Base-by-base conservation (phyloP, 35 echinoderm and acorn worm genomes). In the Hemicentrotus pulcherrimus region DNA sequence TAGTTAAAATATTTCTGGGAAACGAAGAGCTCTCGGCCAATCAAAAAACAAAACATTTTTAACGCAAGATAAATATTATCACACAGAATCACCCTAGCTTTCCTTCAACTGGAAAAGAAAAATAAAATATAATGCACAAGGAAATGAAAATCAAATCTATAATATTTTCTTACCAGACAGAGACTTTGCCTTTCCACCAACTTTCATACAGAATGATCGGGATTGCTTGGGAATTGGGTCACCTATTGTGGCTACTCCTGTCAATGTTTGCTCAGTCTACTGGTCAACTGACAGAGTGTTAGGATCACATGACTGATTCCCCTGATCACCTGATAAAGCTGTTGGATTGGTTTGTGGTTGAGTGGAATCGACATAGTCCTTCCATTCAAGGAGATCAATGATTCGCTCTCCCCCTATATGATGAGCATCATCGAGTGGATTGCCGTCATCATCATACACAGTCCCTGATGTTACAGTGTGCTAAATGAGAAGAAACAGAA, bases 301-400 rank as follows among this genome's bases (percentile, higher is more conserved):
- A 22, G 28, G 65, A 78, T 78, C 65, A 78, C 65, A 14, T n/a
- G 22, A 78, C 18, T n/a, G 65, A n/a, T 78, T 28, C 6, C 61
- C 61, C 61, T 70, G 61, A 70, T 70, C 61, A 70, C 18, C 16
- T 70, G 61, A 70, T 28, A 18, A 70, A 41, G 35, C 35, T 59
- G 52, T 9, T 59, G 52, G 52, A 59, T 59, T 59, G 61, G 65
- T n/a, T 28, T 78, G 65, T 28, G 19, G 19, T 8, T 78, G 65
- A 22, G 65, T 78, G 28, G 19, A 15, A 16, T 90, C 88, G 4
- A 46, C 88, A 47, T 19, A 41, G 31, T 90, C 88, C 46, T 90
- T 90, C 88, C 88, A 90, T 47, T 90, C 88, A 41, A 90, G 88
- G 15, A 90, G 88, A 47, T 90, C 88, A 90, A 90, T 90, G 16